Base-by-base conservation (phyloP, 2,113 vertebrate species). In the Erinaceus europaeus region DNA sequence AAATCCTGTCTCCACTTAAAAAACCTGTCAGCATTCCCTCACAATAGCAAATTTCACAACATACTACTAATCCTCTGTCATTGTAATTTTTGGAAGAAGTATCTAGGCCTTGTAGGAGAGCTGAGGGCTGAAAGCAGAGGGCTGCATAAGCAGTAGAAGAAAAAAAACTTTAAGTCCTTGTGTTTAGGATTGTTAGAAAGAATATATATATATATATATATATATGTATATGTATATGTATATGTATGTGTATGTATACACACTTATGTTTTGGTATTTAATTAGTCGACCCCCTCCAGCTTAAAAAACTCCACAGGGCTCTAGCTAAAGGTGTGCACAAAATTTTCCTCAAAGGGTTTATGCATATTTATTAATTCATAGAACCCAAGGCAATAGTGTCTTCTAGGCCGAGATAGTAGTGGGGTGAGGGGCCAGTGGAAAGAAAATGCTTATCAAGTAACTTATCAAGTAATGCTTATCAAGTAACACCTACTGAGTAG, bases 361-460 rank as follows among this genome's bases (percentile, higher is more conserved):
- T 89, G 74, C 82, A 32, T 83, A 76, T 79, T 94, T 94, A 89
- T 93, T 91, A 82, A 93, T 91, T 90, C 74, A 80, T 77, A 23
- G 23, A 89, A 23, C 50, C 71, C 77, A 94, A 86, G 80, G 80
- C 64, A 92, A 84, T 53, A 50, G 73, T 65, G 44, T 84, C 76
- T 94, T 50, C 53, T 76, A 91, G 90, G 61, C 59, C 74, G 73
- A 79, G 34, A 48, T 10, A 73, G 79, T 40, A 62, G 88, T 75
- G 64, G 29, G 36, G 32, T 48, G 36, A 77, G 10, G 44, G 50
- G 27, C n/a, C 68, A 27, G 44, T 38, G 42, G 57, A 78, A 18
- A 48, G 25, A 72, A 77, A 89, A 62, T 52, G 34, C 40, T 75
- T 93, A 73, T 84, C 53, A 81, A 77, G 53, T 53, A 55, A 90